A percentile compares a stretch with the other conserved stretches of the same genome.
These are phyloP conservation scores for Montipora capitata DNA, from an alignment of 92 coral and sea anemone genomes.

Conservation along the genomic window DNA sequence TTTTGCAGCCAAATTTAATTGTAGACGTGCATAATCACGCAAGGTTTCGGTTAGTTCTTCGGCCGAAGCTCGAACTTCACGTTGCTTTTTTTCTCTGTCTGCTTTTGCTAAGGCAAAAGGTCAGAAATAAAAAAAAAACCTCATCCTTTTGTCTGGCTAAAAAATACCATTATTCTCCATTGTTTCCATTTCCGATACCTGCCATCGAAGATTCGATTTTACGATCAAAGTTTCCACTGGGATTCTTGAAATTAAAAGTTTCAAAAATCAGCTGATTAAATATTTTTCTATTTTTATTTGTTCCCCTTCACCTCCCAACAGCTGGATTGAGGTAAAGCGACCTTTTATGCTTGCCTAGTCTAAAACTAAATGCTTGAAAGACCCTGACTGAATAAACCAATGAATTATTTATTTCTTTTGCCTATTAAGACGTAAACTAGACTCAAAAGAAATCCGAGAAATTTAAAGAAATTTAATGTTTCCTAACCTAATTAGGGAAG, in stretches of 20 bases:
- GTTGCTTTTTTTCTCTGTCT: neutral
- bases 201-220: neutral
- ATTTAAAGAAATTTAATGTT: neutral
- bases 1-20: neutral
- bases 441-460: too few species aligned
- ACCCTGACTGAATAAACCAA: conserved; percentile 7
- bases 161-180: neutral
- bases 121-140: conserved; percentile 16
- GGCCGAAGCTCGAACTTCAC: neutral
- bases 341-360: conserved; percentile 20
- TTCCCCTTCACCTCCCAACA: neutral
- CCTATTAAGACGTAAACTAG: neutral
- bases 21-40: neutral
- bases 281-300: conserved; percentile 1
- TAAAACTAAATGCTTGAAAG: conserved; percentile 33
- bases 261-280: neutral
- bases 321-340: conserved; percentile 17
- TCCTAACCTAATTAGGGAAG: too few species aligned
- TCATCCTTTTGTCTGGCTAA: conserved; percentile 15
- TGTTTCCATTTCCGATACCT: conserved; percentile 33
- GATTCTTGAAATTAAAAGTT: neutral
- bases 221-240: too few species aligned
- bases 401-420: conserved; percentile 48
- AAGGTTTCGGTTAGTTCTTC: neutral
- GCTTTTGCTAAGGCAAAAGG: neutral